Base-by-base conservation (phyloP, 92 coral and sea anemone genomes). In the Parazoanthus atlanticus region DNA sequence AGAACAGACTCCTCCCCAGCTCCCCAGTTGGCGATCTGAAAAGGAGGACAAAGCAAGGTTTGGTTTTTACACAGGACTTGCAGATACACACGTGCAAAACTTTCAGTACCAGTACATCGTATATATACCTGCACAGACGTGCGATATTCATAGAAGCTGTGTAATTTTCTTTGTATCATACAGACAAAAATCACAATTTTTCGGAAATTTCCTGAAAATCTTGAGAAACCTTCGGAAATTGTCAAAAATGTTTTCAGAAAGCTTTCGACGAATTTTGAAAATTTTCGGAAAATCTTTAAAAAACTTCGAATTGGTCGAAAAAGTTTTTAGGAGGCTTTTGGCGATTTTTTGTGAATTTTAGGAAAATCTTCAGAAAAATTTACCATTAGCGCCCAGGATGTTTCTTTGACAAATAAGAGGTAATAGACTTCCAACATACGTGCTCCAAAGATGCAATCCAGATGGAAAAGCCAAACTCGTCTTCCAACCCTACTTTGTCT, bases 21-120 rank as follows among this genome's bases (percentile, higher is more conserved):
- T 19, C 99, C 99, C 96, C 97, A 94, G 92, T 91, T 96, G 56
- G 93, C 88, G 16, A 93, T 92, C 99, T 96, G 67, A 25, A 76
- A 19, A 77, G 76, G 32, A 80, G 69, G 26, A 61, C 6, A 25
- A 56, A 61, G 2, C n/a, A 61, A 19, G 28, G 69, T 3, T 19
- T 23, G 26, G 69, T 49, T 49, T 52, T 15, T 1, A 13, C 19
- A 52, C 58, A 52, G 19, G 19, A 15, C 19, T 12, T 52, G 58
- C 19, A 52, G 2, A 21, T 34, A 1, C 23, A 32, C 38, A 28
- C 19, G 21, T 19, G 7, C 78, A n/a, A 49, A 74, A 19, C 15
- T 52, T 49, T n/a, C n/a, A n/a, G n/a, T 49, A 17, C 4, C 10
- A 15, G 58, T 49, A 49, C 19, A 49, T 49, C 17, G 58, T 52